Base-by-base conservation (phyloP, 92 coral and sea anemone genomes). In the Epizoanthus illoricatus region DNA sequence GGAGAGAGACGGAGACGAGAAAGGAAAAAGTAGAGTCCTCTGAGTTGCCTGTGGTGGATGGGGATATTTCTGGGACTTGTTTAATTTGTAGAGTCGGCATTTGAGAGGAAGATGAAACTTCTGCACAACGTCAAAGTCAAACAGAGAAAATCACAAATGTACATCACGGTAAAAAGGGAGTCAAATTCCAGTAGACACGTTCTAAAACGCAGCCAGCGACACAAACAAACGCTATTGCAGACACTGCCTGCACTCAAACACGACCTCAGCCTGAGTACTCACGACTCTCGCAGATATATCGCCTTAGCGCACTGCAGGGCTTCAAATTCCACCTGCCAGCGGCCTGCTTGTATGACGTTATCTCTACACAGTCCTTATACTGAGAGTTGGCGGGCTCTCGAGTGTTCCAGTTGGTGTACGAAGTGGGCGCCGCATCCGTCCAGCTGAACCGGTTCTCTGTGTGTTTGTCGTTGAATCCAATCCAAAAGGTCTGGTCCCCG, bases 241-340 rank as follows among this genome's bases (percentile, higher is more conserved):
- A 15, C 8, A 36, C 20, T 23, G 40, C 1, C 78, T 20, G 40
- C 13, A 28, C 24, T 33, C 18, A 66, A 33, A 41, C 41, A 16
- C n/a, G 23, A n/a, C 42, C 8, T 8, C 45, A 13, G 28, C 39
- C n/a, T 6, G 63, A 52, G 57, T 24, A 84, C 94, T 20, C 60
- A 95, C 98, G 91, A 81, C 81, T 79, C 74, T 95, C 94, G 54
- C 98, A 95, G 76, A 95, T 91, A 75, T 87, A 95, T 45, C 94
- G 92, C 54, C 64, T 71, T 20, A 11, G 68, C 55, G 79, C 84
- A 5, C 73, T 54, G 42, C 98, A 95, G 45, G 88, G 85, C 20
- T 57, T 74, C 42, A 85, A 73, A 4, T 70, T 81, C 98, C 98
- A 95, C 54, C 92, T 86, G 4, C 98, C 98, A 36, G 90, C 84